Conservation (phyloP, 1,140 invertebrate species). For the Cotesia glomerata region DNA sequence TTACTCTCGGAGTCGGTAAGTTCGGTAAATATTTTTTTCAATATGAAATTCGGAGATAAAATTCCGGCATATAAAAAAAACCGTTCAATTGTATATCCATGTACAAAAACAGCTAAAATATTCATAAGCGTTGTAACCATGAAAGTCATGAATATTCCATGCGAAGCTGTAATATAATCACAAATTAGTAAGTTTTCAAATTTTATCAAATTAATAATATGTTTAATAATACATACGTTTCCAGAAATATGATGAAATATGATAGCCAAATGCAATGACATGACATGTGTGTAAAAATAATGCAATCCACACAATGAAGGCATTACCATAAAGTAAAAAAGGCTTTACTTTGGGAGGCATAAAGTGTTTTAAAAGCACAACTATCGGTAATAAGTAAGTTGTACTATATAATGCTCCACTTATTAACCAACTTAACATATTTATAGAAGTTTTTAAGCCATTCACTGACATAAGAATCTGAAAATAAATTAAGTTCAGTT, state of each 20-base stretch:
- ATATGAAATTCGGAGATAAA: constrained; percentile 42
- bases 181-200: constrained; percentile 4
- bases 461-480: constrained; percentile 59
- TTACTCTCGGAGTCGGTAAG: constrained; percentile 41
- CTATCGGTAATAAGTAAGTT: constrained; percentile 47
- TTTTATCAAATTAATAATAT: background rate
- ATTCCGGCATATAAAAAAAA: constrained; percentile 39
- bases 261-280: constrained; percentile 55
- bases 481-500: constrained; percentile 4
- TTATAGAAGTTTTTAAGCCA: constrained; percentile 51
- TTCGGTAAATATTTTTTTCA: constrained; percentile 41
- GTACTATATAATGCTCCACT: constrained; percentile 51
- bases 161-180: constrained; percentile 24
- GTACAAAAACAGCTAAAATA: constrained; percentile 17
- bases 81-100: background rate
- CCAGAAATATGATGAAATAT: constrained; percentile 55
- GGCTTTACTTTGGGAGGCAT: constrained; percentile 48
- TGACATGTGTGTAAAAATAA: constrained; percentile 51
- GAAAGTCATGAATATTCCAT: constrained; percentile 25
- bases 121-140: constrained; percentile 27
- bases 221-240: constrained; percentile 42
- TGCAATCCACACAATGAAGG: constrained; percentile 56
- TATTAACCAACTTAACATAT: constrained; percentile 56
- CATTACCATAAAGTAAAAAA: constrained; percentile 54
- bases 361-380: constrained; percentile 51